These are phyloP conservation scores for Anabacerthia variegaticeps DNA, from an alignment of 2,797 vertebrate species.

Conservation along the genomic window DNA sequence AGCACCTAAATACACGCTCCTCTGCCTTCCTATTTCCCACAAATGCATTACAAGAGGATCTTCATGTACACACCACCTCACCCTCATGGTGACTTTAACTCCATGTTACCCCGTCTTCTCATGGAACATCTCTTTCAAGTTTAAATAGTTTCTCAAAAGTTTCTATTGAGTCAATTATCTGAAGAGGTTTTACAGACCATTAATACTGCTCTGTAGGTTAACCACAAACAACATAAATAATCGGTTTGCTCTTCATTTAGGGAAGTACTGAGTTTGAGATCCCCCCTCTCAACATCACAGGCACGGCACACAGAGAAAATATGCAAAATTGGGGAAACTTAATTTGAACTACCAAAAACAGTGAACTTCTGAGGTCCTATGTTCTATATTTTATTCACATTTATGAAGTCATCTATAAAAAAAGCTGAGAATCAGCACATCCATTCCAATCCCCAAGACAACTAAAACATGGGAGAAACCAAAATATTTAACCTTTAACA, in stretches of 20 bases:
- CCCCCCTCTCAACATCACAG: not conserved
- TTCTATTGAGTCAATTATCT: not conserved
- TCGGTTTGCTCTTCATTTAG: not conserved
- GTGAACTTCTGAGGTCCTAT: not conserved
- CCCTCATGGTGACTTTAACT: not conserved
- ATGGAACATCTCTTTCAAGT: not conserved
- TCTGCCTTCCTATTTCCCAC: not conserved
- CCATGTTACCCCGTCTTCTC: not conserved
- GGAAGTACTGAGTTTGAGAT: not conserved
- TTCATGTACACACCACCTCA: not conserved
- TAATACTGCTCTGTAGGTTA: conserved; percentile 16
- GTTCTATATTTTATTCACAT: not conserved
- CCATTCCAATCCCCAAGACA: not conserved
- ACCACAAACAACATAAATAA: conserved; percentile 30
- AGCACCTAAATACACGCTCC: not conserved
- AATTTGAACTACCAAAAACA: not conserved
- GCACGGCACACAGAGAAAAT: not conserved
- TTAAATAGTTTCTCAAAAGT: not conserved
- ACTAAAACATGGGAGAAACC: not conserved
- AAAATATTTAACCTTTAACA: not conserved
- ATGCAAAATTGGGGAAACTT: not conserved
- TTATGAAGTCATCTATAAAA: not conserved
- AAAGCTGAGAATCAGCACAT: not conserved
- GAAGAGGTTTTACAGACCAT: not conserved
- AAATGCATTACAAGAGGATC: not conserved